phyloP scores from a whole-genome alignment of 2,888 invertebrate genomes.

The Leptopilina myrica region DNA sequence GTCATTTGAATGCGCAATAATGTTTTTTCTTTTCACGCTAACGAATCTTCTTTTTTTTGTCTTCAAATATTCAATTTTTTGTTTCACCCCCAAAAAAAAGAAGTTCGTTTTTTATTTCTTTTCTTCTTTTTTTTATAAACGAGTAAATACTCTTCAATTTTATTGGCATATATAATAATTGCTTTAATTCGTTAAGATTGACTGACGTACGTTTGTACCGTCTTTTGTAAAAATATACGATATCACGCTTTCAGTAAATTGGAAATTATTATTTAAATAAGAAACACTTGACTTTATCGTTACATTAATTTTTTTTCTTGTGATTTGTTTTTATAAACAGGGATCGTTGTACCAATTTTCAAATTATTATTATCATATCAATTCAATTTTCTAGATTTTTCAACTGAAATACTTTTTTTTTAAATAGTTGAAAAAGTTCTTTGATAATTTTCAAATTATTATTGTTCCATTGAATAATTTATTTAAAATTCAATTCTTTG shows the following conservation, averaged over 20 bases:
- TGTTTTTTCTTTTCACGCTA: background rate
- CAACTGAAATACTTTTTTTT: too few relatives aligned
- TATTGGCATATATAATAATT: conserved; percentile 18
- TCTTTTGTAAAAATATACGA: conserved; percentile 39
- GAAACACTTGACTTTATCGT: background rate
- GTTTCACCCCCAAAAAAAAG: background rate
- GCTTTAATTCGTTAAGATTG: conserved; percentile 39
- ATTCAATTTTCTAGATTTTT: too few relatives aligned
- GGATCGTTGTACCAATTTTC: too few relatives aligned
- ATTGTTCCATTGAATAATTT: too few relatives aligned
- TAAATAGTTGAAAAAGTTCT: too few relatives aligned
- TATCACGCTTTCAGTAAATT: conserved; percentile 27
- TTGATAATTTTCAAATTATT: too few relatives aligned
- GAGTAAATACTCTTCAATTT: conserved; percentile 3
- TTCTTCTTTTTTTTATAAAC: background rate
- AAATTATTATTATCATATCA: too few relatives aligned
- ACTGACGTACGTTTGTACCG: conserved; percentile 29
- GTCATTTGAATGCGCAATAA: conserved; percentile 23
- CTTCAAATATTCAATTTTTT: background rate
- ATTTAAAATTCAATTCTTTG: too few relatives aligned
- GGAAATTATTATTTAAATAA: conserved; percentile 22
- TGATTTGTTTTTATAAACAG: too few relatives aligned
- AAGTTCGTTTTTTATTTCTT: conserved; percentile 9
- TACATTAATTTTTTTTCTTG: background rate
- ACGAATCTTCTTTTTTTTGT: conserved; percentile 1